A percentile compares a stretch with the other conserved stretches of the same genome.
Evolutionary conservation across 2,113 vertebrate genomes (phyloP).

Genomic region (Stomatorhinus ivindoensis): DNA sequence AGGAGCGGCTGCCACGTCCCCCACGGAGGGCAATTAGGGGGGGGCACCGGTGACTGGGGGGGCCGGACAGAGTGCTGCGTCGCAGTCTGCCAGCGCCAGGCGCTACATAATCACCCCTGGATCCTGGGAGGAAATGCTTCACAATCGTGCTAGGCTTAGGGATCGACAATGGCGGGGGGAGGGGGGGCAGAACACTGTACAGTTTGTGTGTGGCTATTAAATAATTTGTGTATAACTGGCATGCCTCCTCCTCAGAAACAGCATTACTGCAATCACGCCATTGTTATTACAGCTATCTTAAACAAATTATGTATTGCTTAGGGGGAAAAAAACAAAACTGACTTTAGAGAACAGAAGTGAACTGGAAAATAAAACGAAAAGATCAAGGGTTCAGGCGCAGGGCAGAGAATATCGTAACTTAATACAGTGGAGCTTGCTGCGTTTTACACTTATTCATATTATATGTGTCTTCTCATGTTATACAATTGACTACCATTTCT

Average conservation of each 20-base stretch:
- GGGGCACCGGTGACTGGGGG: conserved; percentile 23
- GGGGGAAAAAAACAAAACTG: background rate
- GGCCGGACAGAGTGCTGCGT: conserved; percentile 14
- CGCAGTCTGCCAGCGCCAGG: background rate
- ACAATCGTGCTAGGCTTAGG: conserved; percentile 15
- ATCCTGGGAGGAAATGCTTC: conserved; percentile 17
- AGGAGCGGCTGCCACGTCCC: conserved; percentile 35
- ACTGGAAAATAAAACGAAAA: conserved; percentile 5
- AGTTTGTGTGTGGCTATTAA: background rate
- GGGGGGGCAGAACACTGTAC: background rate
- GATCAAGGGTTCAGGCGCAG: conserved; percentile 7
- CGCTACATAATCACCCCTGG: conserved; percentile 27
- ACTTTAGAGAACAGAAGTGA: background rate
- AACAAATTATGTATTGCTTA: background rate
- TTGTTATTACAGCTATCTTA: background rate
- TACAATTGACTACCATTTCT: conserved; percentile 18
- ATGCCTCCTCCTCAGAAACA: background rate
- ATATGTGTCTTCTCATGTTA: conserved; percentile 20
- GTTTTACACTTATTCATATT: conserved; percentile 15
- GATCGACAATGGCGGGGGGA: background rate
- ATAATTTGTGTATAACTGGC: background rate
- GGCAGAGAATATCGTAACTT: conserved; percentile 14
- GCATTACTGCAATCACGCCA: background rate
- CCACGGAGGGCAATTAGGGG: conserved; percentile 47
- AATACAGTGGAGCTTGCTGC: background rate